Conservation (phyloP, 2,797 vertebrate species). For the Bryconaethiops microstoma region DNA sequence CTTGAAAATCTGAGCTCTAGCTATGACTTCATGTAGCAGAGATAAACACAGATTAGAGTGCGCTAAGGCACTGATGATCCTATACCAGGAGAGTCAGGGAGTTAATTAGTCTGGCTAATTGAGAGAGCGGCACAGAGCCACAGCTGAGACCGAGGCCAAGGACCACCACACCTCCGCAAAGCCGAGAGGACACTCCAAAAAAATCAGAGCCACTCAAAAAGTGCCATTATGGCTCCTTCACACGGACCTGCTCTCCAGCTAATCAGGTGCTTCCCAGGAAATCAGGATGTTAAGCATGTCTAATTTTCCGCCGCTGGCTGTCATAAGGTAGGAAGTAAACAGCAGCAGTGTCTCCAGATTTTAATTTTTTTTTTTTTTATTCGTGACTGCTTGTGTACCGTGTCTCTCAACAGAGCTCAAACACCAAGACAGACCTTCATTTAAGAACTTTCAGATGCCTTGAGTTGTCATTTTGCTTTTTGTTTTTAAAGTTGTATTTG, state of each 20-base stretch:
- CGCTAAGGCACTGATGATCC: conserved; percentile 31
- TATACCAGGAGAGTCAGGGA: conserved; percentile 59
- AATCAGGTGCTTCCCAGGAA: conserved; percentile 5
- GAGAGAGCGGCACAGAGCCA: conserved; percentile 56
- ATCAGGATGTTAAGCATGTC: not conserved
- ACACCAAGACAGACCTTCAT: too few relatives aligned
- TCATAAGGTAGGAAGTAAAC: not conserved
- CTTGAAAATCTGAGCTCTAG: not conserved
- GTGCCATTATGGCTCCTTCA: conserved; percentile 23
- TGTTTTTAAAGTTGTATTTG: too few relatives aligned
- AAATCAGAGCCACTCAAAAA: conserved; percentile 21
- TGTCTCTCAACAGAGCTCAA: not conserved
- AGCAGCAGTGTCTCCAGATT: not conserved
- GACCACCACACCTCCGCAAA: conserved; percentile 14
- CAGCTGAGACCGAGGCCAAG: conserved; percentile 13
- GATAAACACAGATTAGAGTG: conserved; percentile 2
- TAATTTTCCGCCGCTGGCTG: not conserved
- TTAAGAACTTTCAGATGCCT: too few relatives aligned
- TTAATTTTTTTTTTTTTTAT: not conserved
- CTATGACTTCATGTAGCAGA: conserved; percentile 10
- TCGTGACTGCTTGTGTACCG: not conserved
- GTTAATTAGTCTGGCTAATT: conserved; percentile 74
- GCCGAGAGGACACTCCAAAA: conserved; percentile 46
- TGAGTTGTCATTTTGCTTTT: too few relatives aligned
- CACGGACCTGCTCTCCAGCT: not conserved